Base-by-base conservation (phyloP, 35 echinoderm and acorn worm species). In the Heliocidaris erythrogramma region DNA sequence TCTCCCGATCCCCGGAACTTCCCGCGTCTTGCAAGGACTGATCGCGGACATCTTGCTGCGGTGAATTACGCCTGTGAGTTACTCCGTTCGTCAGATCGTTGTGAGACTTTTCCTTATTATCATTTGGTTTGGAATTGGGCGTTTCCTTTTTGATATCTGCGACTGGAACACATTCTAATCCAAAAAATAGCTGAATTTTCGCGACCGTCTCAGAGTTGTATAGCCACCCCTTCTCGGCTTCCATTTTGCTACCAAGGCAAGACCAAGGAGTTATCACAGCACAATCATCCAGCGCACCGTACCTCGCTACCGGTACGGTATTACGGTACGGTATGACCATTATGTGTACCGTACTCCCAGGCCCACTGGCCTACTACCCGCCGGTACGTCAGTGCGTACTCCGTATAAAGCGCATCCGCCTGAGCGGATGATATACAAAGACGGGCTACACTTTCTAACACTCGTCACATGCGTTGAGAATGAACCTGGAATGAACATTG, bases 171-270 rank as follows among this genome's bases (percentile, higher is more conserved):
- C 91, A 92, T 84, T 96, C 93, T 86, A 96, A 48, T 21, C 95
- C 95, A 84, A 96, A 96, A 18, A 89, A 96, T 5, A 86, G 85
- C 86, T 96, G 95, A 0, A 94, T 42, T 47, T 60, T 84, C 30
- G 95, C 95, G 10, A 96, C 95, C 13, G 95, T 94, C 49, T 50
- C 35, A 10, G 95, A 50, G 59, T 71, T 95, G 29, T 88, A 49
- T 9, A 95, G 49, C 94, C 94, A 95, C 30, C 91, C 91, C 31
- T 48, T 92, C 30, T 59, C 91, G 5, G 1, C 49, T 48, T 42
- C 47, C 47, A 42, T 89, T 35, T 9, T 87, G 85, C 59, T 14
- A n/a, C n/a, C n/a, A n/a, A n/a, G n/a, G n/a, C n/a, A n/a, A n/a
- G n/a, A n/a, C n/a, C n/a, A n/a, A n/a, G n/a, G n/a, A n/a, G n/a